Evolutionary conservation across 2,888 invertebrate genomes (phyloP).

Genomic region (Agrochola macilenta): DNA sequence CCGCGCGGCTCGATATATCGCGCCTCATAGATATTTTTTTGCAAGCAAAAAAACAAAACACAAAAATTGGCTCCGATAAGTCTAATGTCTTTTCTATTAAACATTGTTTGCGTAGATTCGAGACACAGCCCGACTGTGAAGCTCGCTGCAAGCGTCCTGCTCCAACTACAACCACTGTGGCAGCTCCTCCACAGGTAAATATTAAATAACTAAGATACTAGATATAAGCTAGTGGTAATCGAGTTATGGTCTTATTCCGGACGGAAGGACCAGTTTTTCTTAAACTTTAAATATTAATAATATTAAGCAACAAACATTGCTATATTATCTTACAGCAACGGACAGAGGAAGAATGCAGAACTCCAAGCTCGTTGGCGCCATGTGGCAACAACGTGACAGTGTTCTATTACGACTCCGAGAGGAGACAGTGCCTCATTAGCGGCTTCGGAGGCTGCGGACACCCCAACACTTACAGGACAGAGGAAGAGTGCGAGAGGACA

Average conservation of each 20-base stretch:
- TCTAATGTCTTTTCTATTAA: background rate
- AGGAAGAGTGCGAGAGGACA: conserved; percentile 93
- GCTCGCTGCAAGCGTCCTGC: conserved; percentile 85
- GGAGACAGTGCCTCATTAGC: conserved; percentile 90
- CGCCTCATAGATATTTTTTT: too few relatives aligned
- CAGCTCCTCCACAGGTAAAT: conserved; percentile 55
- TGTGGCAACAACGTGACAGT: conserved; percentile 92
- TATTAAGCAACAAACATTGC: background rate
- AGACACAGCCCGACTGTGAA: conserved; percentile 91
- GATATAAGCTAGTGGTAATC: background rate
- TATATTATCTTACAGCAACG: conserved; percentile 36
- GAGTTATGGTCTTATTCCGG: background rate
- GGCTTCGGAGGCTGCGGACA: conserved; percentile 91
- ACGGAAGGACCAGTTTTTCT: background rate
- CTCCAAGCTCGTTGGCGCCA: conserved; percentile 92
- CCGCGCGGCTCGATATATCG: too few relatives aligned
- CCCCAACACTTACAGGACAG: conserved; percentile 93
- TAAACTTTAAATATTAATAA: background rate
- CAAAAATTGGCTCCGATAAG: background rate
- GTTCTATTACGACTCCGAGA: conserved; percentile 93
- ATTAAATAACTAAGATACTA: background rate
- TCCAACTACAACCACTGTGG: conserved; percentile 61
- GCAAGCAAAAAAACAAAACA: background rate
- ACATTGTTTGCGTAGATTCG: conserved; percentile 88
- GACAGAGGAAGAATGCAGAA: conserved; percentile 87